phyloP scores from a whole-genome alignment of 2,888 invertebrate genomes.

The Deroplatys truncata region DNA sequence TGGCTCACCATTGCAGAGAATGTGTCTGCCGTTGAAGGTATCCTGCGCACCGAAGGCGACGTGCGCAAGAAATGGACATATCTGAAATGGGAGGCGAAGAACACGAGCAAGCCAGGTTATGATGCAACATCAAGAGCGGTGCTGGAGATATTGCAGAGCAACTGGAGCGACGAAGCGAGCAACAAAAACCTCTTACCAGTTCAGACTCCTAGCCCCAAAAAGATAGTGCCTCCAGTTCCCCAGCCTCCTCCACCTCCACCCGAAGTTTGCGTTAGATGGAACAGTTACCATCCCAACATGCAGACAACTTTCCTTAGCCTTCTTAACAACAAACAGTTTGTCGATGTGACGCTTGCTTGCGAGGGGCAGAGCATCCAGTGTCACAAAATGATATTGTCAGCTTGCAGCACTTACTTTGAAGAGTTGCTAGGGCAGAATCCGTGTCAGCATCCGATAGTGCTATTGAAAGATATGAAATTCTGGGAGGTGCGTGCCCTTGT shows the following conservation, averaged over 20 bases:
- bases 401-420: constrained; percentile 82
- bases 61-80: constrained; percentile 39
- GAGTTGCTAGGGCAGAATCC: constrained; percentile 75
- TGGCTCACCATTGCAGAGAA: constrained; percentile 37
- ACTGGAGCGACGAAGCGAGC: constrained; percentile 15
- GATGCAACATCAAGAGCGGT: constrained; percentile 37
- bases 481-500: constrained; percentile 50
- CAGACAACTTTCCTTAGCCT: constrained; percentile 73
- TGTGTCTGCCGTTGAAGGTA: constrained; percentile 36
- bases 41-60: constrained; percentile 36
- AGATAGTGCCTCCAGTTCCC: constrained; percentile 29
- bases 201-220: too few species aligned
- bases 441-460: constrained; percentile 74
- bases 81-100: constrained; percentile 38
- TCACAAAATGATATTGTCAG: constrained; percentile 81
- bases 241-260: constrained; percentile 11
- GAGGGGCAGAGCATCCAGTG: constrained; percentile 82
- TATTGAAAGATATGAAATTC: constrained; percentile 48
- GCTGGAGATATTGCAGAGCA: constrained; percentile 36
- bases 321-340: constrained; percentile 74
- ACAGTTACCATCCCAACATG: constrained; percentile 76
- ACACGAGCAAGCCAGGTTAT: constrained; percentile 37
- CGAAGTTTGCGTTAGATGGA: constrained; percentile 65
- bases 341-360: constrained; percentile 84
- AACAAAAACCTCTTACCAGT: too few species aligned